Base-by-base conservation (phyloP, 1,140 invertebrate genomes). In the Drosophila ercepeae region DNA sequence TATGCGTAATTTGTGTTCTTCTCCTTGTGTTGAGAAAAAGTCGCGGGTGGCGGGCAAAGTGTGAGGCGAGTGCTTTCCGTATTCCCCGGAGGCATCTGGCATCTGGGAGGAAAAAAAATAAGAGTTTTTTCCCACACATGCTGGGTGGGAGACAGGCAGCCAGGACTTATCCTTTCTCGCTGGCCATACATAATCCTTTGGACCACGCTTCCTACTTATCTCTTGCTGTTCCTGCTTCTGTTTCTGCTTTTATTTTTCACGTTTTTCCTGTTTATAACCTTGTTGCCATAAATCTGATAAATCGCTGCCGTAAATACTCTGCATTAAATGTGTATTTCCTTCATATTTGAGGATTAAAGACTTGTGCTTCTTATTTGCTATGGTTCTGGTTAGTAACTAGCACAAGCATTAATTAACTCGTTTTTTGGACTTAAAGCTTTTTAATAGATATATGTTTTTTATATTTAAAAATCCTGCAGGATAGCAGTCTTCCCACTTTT, bases 1-100 rank as follows among this genome's bases (percentile, higher is more conserved):
- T 73, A 84, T 84, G 67, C 79, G 79, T 63, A 76, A 60, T 86
- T 45, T 58, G n/a, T 41, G 48, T 34, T 27, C 46, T 48, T 42
- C 48, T 42, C 49, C 52, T 25, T 29, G 55, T 45, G 50, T 42
- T 50, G 53, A 41, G 53, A 41, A 32, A 13, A 51, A 54, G 44
- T 69, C 64, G 52, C 29, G 53, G 41, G 32, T n/a, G 34, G n/a
- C 57, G 68, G 57, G 61, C 67, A 54, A 60, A 63, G 46, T 16
- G 45, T 36, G 18, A 27, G 21, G 29, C 41, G 46, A 61, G 49
- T 70, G 63, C 18, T 75, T 59, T 75, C 42, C 44, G 53, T 55
- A 54, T 64, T 49, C 54, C 27, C 57, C 46, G 29, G 13, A 63
- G 59, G 52, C 27, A 41, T 13, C 27, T 27, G 39, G 5, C 34